phyloP scores from a whole-genome alignment of 1,140 invertebrate genomes.

The Ceratitis capitata region DNA sequence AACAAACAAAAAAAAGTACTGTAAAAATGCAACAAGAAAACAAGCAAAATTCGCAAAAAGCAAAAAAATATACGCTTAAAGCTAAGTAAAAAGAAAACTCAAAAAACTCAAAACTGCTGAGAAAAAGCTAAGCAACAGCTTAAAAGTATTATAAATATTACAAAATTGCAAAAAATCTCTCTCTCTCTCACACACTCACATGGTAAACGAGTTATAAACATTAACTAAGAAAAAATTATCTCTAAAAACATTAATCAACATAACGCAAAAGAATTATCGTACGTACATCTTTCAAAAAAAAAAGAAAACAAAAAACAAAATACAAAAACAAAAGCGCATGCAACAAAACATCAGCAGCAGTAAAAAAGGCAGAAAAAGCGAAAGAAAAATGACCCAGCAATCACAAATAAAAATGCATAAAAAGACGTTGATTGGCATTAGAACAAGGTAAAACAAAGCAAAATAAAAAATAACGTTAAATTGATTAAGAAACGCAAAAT shows the following conservation, averaged over 20 bases:
- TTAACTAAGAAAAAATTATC: constrained; percentile 45
- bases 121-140: constrained; percentile 31
- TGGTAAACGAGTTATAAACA: constrained; percentile 64
- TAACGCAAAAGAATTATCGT: neutral
- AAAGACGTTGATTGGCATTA: constrained; percentile 44
- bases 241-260: constrained; percentile 41
- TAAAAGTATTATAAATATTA: neutral
- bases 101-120: too few relatives aligned
- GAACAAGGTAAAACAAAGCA: constrained; percentile 48
- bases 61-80: constrained; percentile 14
- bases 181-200: too few relatives aligned
- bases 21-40: constrained; percentile 11
- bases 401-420: constrained; percentile 15
- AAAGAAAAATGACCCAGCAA: constrained; percentile 1
- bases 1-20: neutral
- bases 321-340: neutral
- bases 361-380: constrained; percentile 11
- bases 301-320: constrained; percentile 32
- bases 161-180: constrained; percentile 16
- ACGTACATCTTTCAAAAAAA: neutral
- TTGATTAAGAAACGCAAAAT: constrained; percentile 56
- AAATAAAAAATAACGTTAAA: constrained; percentile 45
- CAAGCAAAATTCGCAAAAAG: constrained; percentile 28
- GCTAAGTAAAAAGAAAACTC: too few relatives aligned
- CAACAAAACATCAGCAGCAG: neutral